Percentiles rank a stretch among this genome's conserved stretches.
Evolutionary conservation across 2,797 vertebrate genomes (phyloP).

Genomic region (Microctenopoma steveboyesi): DNA sequence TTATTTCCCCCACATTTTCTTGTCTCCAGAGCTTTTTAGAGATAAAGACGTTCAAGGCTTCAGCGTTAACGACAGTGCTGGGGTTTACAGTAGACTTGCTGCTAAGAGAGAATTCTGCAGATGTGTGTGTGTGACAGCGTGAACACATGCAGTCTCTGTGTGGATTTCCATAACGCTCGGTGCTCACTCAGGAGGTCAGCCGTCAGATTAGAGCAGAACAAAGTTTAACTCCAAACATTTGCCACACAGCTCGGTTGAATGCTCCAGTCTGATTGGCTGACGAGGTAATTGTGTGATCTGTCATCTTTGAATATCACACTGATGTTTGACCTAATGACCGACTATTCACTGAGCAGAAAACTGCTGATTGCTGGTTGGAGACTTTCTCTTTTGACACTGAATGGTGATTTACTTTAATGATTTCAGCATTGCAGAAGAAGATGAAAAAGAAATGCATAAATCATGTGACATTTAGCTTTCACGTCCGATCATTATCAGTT

Average conservation of each 20-base stretch:
- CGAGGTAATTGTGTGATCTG: constrained; percentile 1
- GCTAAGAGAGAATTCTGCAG: neutral
- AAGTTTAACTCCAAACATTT: constrained; percentile 9
- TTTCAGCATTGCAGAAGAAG: neutral
- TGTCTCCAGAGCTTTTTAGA: neutral
- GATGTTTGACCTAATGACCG: constrained; percentile 32
- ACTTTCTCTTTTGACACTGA: neutral
- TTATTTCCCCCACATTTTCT: neutral
- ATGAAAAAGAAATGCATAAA: neutral
- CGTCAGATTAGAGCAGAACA: constrained; percentile 4
- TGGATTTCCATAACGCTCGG: too few species aligned
- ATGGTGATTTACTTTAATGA: constrained; percentile 18
- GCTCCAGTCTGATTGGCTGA: constrained; percentile 15
- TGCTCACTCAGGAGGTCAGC: constrained; percentile 5
- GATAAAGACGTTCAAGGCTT: neutral
- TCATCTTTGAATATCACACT: constrained; percentile 22
- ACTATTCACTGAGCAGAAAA: constrained; percentile 33
- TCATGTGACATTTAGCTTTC: neutral
- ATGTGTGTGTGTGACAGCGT: neutral
- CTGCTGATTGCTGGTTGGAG: constrained; percentile 26
- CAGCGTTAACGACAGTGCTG: neutral
- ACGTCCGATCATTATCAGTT: neutral
- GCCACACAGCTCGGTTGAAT: neutral
- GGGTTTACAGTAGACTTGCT: constrained; percentile 3
- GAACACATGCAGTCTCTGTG: too few species aligned